Evolutionary conservation across 2,797 vertebrate genomes (phyloP).

Genomic region (Eulemur mongoz): DNA sequence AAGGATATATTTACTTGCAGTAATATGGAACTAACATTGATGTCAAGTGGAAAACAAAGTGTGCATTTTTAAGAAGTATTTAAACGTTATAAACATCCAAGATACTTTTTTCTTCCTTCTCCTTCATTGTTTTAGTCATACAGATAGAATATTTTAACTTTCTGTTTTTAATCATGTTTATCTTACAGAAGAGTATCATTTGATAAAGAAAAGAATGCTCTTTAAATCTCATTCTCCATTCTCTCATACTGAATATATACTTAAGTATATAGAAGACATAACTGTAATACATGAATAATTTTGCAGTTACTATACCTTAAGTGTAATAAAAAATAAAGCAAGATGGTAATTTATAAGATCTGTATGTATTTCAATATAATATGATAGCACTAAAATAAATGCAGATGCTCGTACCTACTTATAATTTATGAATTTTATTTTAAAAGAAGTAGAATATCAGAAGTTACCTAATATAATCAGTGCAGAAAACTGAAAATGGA

Average conservation of each 20-base stretch:
- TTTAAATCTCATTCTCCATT: not conserved
- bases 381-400: not conserved
- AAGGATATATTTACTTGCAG: not conserved
- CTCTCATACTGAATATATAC: not conserved
- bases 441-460: not conserved
- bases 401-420: not conserved
- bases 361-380: not conserved
- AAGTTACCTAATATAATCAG: not conserved
- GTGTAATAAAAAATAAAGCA: not conserved
- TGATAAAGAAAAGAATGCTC: not conserved
- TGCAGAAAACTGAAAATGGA: not conserved
- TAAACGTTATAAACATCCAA: not conserved
- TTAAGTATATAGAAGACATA: not conserved
- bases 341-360: not conserved
- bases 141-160: not conserved
- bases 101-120: not conserved
- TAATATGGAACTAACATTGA: not conserved
- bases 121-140: not conserved
- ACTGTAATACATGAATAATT: not conserved
- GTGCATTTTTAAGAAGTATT: not conserved
- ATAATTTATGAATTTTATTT: not conserved
- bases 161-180: not conserved
- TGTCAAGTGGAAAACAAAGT: not conserved
- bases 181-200: not conserved
- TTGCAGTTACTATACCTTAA: not conserved